Base-by-base conservation (phyloP, 2,888 invertebrate genomes). In the Torymus auratus region DNA sequence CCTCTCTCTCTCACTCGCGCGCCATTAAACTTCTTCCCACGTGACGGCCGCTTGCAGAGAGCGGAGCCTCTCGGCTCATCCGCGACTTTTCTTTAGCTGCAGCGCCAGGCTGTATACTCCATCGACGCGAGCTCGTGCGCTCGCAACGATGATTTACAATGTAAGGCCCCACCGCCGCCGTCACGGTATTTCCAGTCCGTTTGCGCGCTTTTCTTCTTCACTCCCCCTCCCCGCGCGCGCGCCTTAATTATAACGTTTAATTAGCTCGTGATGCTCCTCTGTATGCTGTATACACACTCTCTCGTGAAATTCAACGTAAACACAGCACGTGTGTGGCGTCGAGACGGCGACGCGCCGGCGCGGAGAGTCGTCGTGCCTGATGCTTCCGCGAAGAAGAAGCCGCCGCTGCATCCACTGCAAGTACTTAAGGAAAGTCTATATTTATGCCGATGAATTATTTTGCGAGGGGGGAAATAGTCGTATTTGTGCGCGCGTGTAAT, bases 21-120 rank as follows among this genome's bases (percentile, higher is more conserved):
- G 77, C 69, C 65, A 81, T 81, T 81, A 81, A 81, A 78, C 77
- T 78, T 73, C 73, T 81, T 81, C 81, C 81, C 81, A 81, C 81
- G 77, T 81, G 77, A 77, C 28, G 67, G 41, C 69, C n/a, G 23
- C 65, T 53, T 15, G 13, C 52, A n/a, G n/a, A n/a, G n/a, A n/a
- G 55, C 50, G 50, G 55, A 61, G 69, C 41, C 41, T 5, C 41
- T 41, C 7, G 7, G 7, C 62, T 73, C 79, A 64, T 70, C 75
- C 74, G 75, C 64, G 77, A 80, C 67, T 80, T 76, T 80, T 80
- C 80, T 76, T 69, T 74, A 56, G 68, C 41, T 41, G 41, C 28
- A 0, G 28, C 5, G 28, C 28, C 28, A 2, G 28, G 28, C 28
- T 28, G 28, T 2, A 23, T 23, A 28, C 41, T 41, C 1, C 79